Percentiles rank a stretch among this genome's conserved stretches.
Conservation (phyloP, 1,140 invertebrate genomes). For the Euglossa dilemma region DNA sequence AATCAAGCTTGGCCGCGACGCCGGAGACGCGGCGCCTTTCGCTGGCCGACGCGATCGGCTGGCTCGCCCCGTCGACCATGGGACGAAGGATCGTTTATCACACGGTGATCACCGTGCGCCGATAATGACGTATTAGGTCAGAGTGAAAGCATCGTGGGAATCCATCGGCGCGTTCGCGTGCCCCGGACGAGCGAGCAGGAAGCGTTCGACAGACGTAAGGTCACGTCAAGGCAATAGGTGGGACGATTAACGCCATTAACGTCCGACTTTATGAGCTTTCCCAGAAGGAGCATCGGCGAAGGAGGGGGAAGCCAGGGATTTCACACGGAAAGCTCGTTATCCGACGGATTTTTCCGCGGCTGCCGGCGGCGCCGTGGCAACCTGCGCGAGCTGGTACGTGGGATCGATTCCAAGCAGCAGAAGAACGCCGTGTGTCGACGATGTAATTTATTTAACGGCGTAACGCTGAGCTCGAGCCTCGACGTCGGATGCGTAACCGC, state of each 20-base stretch:
- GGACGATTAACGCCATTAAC: conserved; percentile 35
- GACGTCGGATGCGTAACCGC: too few relatives aligned
- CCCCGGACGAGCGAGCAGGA: conserved; percentile 2
- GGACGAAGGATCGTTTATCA: conserved; percentile 31
- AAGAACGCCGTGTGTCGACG: neutral
- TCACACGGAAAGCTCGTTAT: conserved; percentile 15
- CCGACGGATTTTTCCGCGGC: neutral
- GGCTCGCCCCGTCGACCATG: neutral
- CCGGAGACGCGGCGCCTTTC: conserved; percentile 35
- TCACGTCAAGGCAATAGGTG: conserved; percentile 22
- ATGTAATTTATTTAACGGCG: conserved; percentile 7
- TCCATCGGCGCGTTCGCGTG: conserved; percentile 33
- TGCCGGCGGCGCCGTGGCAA: neutral
- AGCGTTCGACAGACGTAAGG: conserved; percentile 4
- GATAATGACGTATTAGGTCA: conserved; percentile 39
- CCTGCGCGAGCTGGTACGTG: conserved; percentile 6
- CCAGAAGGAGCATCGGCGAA: neutral
- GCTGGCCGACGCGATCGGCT: conserved; percentile 22
- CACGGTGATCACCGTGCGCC: neutral
- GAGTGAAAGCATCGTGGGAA: conserved; percentile 46
- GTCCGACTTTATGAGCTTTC: conserved; percentile 17
- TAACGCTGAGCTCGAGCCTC: neutral
- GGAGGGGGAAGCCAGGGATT: neutral
- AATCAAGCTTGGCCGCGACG: conserved; percentile 7
- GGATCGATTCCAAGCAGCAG: neutral